These are phyloP conservation scores for Meloe dianella DNA, from an alignment of 2,888 invertebrate species.

Conservation along the genomic window DNA sequence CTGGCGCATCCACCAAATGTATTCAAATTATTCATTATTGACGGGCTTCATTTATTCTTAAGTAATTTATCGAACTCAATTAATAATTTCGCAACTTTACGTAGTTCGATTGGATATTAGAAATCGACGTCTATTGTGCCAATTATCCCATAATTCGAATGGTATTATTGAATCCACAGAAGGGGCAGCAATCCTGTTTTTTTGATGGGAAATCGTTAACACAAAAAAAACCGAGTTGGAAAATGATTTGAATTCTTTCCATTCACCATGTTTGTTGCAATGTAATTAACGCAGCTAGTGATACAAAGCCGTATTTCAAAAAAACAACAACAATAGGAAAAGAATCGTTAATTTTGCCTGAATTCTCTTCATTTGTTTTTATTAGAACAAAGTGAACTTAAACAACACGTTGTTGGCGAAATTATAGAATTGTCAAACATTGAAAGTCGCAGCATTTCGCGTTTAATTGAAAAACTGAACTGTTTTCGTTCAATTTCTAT, in stretches of 20 bases:
- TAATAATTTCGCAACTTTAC: too few species aligned
- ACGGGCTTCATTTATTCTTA: background rate
- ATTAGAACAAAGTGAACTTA: background rate
- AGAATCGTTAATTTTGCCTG: background rate
- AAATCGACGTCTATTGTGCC: too few species aligned
- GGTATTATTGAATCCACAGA: too few species aligned
- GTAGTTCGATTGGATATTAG: too few species aligned
- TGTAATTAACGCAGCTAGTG: background rate
- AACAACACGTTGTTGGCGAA: background rate
- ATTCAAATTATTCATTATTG: background rate
- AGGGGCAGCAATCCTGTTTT: too few species aligned
- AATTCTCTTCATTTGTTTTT: background rate
- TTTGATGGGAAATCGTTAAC: too few species aligned
- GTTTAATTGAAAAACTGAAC: background rate
- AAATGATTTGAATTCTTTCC: background rate
- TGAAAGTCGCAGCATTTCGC: background rate
- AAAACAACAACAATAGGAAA: background rate
- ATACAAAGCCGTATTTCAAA: background rate
- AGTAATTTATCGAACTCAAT: background rate
- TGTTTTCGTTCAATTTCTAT: background rate
- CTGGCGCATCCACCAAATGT: background rate
- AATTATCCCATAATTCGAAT: too few species aligned
- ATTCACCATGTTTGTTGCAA: background rate
- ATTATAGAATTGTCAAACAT: background rate
- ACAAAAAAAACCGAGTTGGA: too few species aligned